Base-by-base conservation (phyloP, 2,888 invertebrate species). In the Phyllotreta striolata region DNA sequence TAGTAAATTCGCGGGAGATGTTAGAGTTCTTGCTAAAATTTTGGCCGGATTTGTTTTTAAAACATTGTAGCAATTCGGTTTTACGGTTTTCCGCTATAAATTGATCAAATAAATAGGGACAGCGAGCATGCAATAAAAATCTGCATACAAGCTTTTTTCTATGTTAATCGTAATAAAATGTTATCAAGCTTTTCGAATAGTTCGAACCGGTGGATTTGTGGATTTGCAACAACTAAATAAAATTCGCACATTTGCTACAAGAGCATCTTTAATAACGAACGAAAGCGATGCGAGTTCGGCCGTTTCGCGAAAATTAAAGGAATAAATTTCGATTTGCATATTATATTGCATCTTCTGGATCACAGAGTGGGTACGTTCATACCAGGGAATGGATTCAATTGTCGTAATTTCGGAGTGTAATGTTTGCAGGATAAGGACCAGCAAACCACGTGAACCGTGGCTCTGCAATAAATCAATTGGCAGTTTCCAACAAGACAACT, bases 381-480 rank as follows among this genome's bases (percentile, higher is more conserved):
- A 37, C 52, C 3, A 34, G 10, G 13, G 34, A 60, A 43, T 44
- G 37, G 52, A 60, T 60, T 60, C 52, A 54, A 60, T 60, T 60
- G 60, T 60, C 52, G 60, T 52, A 60, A 52, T 57, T 62, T 47
- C 61, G 38, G 51, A 47, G 40, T 52, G 59, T 55, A 56, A 60
- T 56, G 55, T 59, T 62, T 63, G 46, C 41, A 54, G 52, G 60
- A 54, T 52, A 61, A 55, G 56, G 51, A 62, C 56, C 8, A 52
- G 38, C 52, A 52, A 52, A 9, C 52, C 63, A 58, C 61, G 55
- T 63, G 66, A 66, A 55, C 61, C 57, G 40, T 47, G 37, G 55
- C 55, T 12, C 55, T 43, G 51, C 55, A 62, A 68, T 68, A 68
- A 66, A 68, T 68, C 68, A 68, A 68, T 68, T 64, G 62, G 37